Base-by-base conservation (phyloP, 2,797 vertebrate species). In the Microctenopoma steveboyesi region DNA sequence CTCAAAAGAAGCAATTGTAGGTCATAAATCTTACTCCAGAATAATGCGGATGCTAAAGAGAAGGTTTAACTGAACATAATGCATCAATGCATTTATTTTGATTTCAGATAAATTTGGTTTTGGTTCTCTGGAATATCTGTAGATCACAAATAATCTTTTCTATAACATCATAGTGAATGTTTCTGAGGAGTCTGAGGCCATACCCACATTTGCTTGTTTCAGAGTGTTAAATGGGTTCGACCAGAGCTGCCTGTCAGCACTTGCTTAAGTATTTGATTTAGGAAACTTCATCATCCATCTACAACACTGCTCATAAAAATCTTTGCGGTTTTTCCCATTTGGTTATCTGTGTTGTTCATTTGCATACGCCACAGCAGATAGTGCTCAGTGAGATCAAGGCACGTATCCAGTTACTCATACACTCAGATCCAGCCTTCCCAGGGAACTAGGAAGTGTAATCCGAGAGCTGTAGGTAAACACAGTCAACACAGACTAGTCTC, bases 361-460 rank as follows among this genome's bases (percentile, higher is more conserved):
- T 91, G 80, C 68, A 81, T 78, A 62, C 15, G 62, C 76, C 39
- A 80, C 58, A 66, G 33, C 40, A 58, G 56, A 64, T 57, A 28
- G 33, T 35, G 33, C 2, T 35, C 54, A 61, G 65, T 33, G 53
- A 76, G 64, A 69, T 18, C 22, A 56, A 52, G 67, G 64, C 58
- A 25, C 61, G 45, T 46, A 63, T 77, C 56, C 58, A 63, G 78
- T 81, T 85, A 82, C 62, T 61, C 66, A 45, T 37, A 54, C 16
- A 58, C 54, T 68, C 52, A 7, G 43, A 77, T 80, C 67, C 68
- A 62, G 67, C 28, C 67, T 52, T 75, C 28, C 61, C 15, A 22
- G 58, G 14, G 15, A 84, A 82, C 68, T 67, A 73, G 73, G 59
- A 87, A 60, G 58, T 72, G 84, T 72, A 89, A 88, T 61, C 37